Base-by-base conservation (phyloP, 1,140 invertebrate species). In the Scaptomyza montana region DNA sequence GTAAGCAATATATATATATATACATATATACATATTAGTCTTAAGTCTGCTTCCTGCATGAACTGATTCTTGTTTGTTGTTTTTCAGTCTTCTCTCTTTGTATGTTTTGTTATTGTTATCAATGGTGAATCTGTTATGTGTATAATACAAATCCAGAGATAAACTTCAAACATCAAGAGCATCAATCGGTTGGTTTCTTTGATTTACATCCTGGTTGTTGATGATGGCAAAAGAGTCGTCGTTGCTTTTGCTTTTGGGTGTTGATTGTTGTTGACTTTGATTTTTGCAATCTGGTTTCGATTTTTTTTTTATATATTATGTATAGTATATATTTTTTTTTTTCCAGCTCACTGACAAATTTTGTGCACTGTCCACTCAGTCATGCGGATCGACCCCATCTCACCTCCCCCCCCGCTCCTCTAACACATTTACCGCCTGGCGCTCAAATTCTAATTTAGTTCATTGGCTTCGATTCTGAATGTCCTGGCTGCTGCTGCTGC, bases 221-320 rank as follows among this genome's bases (percentile, higher is more conserved):
- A 6, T 30, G 30, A 30, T 30, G 30, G 30, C 30, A 25, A 5
- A 30, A 7, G 30, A 30, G 16, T 0, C 7, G 5, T 5, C 80
- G 33, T 46, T 67, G 16, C 16, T 9, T 50, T 69, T 55, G 46
- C 41, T 61, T 69, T 69, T 33, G 30, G 53, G 43, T 54, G 68
- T 87, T 89, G 84, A 86, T 87, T 87, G 84, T 68, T 87, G 84
- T 89, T 87, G 84, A 84, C 84, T 84, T 87, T 89, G 84, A 87
- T 87, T 86, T 86, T 87, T 77, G 84, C 76, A 81, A 86, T 89
- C 76, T 89, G 80, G 53, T 79, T 84, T 79, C 77, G 84, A 87
- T 84, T 80, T 89, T 82, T 82, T 87, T 25, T 87, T 77, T 77
- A 56, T 57, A 89, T 78, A 25, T 25, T 25, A 16, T 16, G 16